Evolutionary conservation across 2,113 vertebrate genomes (phyloP).

Genomic region (Hippopotamus amphibius): DNA sequence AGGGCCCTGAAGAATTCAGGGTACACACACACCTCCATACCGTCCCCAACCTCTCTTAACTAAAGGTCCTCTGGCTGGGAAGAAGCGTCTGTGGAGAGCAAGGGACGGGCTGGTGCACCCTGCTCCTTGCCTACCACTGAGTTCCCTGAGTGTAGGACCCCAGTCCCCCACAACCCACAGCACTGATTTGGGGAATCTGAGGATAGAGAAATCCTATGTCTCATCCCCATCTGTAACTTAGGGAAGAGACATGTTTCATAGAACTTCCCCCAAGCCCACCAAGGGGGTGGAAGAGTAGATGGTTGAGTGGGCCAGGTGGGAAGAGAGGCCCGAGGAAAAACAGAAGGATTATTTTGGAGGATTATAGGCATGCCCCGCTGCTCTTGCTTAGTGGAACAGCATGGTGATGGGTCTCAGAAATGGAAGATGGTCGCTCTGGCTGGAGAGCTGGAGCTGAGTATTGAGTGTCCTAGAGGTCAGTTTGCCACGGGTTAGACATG

Average conservation of each 20-base stretch:
- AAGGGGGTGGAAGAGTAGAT: background rate
- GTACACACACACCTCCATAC: background rate
- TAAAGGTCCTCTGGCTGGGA: background rate
- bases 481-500: constrained; percentile 84
- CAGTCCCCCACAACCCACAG: background rate
- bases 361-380: background rate
- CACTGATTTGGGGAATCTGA: background rate
- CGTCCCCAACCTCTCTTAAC: background rate
- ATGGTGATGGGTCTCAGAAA: background rate
- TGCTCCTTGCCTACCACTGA: background rate
- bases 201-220: background rate
- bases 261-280: background rate
- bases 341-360: background rate
- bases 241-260: background rate
- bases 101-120: background rate
- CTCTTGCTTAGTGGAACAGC: background rate
- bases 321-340: background rate
- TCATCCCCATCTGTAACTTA: background rate
- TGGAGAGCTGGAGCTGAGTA: background rate
- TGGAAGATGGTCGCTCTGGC: background rate
- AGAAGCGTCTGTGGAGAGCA: background rate
- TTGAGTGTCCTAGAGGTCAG: background rate
- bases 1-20: background rate
- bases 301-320: background rate
- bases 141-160: background rate